Evolutionary conservation across 2,888 invertebrate species (phyloP), one percentile per base, ranked within the genome.

Genomic region (Chaitophorus viminalis): DNA sequence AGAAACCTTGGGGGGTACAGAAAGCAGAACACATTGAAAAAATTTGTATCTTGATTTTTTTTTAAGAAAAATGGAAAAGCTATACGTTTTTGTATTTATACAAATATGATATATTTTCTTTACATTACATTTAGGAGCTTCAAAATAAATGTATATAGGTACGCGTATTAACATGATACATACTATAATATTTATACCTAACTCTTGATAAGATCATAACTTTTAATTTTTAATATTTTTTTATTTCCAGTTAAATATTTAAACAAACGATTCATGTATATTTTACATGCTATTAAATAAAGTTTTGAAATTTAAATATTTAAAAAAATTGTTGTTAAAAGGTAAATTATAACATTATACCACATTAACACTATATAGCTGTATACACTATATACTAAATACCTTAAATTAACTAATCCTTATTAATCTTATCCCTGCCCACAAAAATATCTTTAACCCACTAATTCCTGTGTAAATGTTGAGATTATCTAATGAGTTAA

Each of bases 1-100:
- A 65, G 75, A 65, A 75, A 39, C 83, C 29, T 39, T 8, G 4
- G 60, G 75, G 39, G 65, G 60, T 39, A 60, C 46, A 46, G 46
- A 46, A 46, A 46, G 39, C 29, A 65, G 65, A 84, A 84, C 65
- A 76, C 60, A 84, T 54, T 84, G 75, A 84, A 85, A 77, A 85
- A 33, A 77, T 36, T 85, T 85, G 68, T 85, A 78, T 77, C 52
- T 68, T 70, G 31, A 46, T 60, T 60, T 84, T 84, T 70, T 83
- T 75, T 36, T 33, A 1, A 78, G 76, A 33, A 76, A 82, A 60
- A 46, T 84, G 31, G 25, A 65, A 84, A 84, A 75, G 75, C 83
- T 31, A n/a, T n/a, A 74, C n/a, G 72, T 29, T 77, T 68, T 85
- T 85, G 65, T 85, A 77, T 85, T 65, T 54, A 60, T 76, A 76